These are phyloP conservation scores for Drosophila macrothrix DNA, from an alignment of 2,888 invertebrate genomes.

Conservation along the genomic window DNA sequence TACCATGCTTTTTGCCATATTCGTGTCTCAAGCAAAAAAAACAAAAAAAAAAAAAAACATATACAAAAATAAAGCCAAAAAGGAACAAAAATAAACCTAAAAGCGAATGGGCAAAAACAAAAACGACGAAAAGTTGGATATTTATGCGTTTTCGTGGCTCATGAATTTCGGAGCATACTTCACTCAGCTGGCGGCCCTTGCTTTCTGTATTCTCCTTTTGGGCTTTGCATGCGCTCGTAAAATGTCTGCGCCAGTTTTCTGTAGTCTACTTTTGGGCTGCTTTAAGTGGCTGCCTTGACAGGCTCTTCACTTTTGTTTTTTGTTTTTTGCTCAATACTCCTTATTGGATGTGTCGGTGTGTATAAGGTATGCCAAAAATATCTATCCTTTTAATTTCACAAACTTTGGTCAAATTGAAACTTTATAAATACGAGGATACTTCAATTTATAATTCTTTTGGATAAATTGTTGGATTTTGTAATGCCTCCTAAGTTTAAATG, in stretches of 20 bases:
- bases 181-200: slow-evolving; percentile 54
- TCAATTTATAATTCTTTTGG: neutral
- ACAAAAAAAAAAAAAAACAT: neutral
- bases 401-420: neutral
- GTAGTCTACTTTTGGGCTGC: slow-evolving; percentile 53
- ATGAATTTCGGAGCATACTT: slow-evolving; percentile 77
- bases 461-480: neutral
- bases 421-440: neutral
- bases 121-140: slow-evolving; percentile 58
- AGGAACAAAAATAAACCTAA: slow-evolving; percentile 14
- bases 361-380: slow-evolving; percentile 1
- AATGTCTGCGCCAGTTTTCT: slow-evolving; percentile 56
- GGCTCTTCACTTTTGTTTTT: slow-evolving; percentile 9
- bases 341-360: neutral
- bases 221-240: slow-evolving; percentile 73
- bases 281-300: slow-evolving; percentile 45
- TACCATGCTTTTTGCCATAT: slow-evolving; percentile 68
- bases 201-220: slow-evolving; percentile 54
- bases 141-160: slow-evolving; percentile 79
- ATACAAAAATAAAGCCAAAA: slow-evolving; percentile 2
- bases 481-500: neutral
- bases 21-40: slow-evolving; percentile 51
- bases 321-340: slow-evolving; percentile 13
- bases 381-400: neutral
- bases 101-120: slow-evolving; percentile 27